phyloP scores from a whole-genome alignment of 2,888 invertebrate genomes.

The Nomada hirtipes region DNA sequence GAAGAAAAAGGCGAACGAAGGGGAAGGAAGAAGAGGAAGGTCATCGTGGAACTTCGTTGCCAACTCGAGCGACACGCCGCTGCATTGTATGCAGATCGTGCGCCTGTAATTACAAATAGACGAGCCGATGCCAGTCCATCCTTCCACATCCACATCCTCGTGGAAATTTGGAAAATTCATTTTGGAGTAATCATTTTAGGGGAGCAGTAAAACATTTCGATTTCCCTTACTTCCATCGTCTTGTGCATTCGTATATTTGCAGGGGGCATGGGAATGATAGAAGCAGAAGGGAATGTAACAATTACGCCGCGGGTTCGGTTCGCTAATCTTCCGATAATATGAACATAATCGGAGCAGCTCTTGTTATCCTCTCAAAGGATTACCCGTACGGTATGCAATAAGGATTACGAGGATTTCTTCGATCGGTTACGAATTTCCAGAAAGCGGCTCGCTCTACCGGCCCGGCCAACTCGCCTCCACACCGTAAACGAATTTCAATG shows the following conservation, averaged over 20 bases:
- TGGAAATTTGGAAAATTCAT: background rate
- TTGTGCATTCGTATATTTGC: background rate
- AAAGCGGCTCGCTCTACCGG: slow-evolving; percentile 6
- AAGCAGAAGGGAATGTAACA: background rate
- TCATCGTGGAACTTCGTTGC: slow-evolving; percentile 63
- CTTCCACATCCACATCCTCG: background rate
- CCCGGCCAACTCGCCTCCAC: too few species aligned
- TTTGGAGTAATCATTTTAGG: background rate
- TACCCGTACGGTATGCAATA: slow-evolving; percentile 46
- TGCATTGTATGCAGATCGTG: slow-evolving; percentile 77
- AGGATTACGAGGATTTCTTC: slow-evolving; percentile 51
- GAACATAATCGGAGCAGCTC: slow-evolving; percentile 43
- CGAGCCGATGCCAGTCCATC: slow-evolving; percentile 57
- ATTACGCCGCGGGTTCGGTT: slow-evolving; percentile 7
- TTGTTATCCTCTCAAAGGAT: slow-evolving; percentile 42
- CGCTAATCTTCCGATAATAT: slow-evolving; percentile 51
- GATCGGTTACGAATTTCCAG: slow-evolving; percentile 28
- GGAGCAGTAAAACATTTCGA: background rate
- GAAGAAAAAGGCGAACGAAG: slow-evolving; percentile 34
- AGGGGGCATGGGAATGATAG: background rate
- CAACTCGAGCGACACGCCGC: slow-evolving; percentile 74
- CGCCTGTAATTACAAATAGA: slow-evolving; percentile 76
- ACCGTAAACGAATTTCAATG: background rate
- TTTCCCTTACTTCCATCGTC: background rate
- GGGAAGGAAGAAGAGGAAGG: slow-evolving; percentile 60